A percentile compares a stretch with the other conserved stretches of the same genome.
These are phyloP conservation scores for Ophioninae sp. DNA, from an alignment of 2,888 invertebrate genomes.

Conservation along the genomic window DNA sequence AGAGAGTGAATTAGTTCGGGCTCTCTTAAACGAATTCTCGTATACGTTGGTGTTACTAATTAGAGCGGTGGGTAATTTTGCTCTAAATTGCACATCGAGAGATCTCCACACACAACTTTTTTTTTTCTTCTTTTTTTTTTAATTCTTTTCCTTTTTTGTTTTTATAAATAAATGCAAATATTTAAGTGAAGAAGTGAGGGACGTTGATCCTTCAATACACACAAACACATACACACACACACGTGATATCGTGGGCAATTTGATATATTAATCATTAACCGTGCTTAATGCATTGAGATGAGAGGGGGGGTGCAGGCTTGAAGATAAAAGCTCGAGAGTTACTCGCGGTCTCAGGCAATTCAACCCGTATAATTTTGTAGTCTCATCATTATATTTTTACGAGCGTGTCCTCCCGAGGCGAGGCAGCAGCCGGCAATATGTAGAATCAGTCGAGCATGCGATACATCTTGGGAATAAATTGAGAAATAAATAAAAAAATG, in stretches of 20 bases:
- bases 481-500: no score
- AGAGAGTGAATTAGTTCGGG: slow-evolving; percentile 25
- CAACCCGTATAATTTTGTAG: slow-evolving; percentile 46
- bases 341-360: slow-evolving; percentile 39
- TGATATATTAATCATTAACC: slow-evolving; percentile 48
- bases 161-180: no score
- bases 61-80: slow-evolving; percentile 37
- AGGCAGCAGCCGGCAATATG: neutral
- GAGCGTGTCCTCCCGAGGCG: slow-evolving; percentile 14
- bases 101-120: slow-evolving; percentile 11
- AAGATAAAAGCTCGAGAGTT: slow-evolving; percentile 32
- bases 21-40: slow-evolving; percentile 35
- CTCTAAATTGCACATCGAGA: slow-evolving; percentile 27
- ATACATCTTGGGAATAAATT: neutral
- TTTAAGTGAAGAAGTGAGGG: no score
- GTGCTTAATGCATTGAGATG: slow-evolving; percentile 17
- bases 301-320: neutral
- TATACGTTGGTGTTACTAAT: slow-evolving; percentile 42
- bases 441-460: slow-evolving; percentile 2
- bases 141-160: no score
- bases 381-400: slow-evolving; percentile 44
- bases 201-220: neutral
- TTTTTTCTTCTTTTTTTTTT: no score
- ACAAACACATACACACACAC: neutral
- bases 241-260: slow-evolving; percentile 33